Evolutionary conservation across 2,888 invertebrate species (phyloP), one percentile per base, ranked within the genome.

Genomic region (Petrolisthes cinctipes): DNA sequence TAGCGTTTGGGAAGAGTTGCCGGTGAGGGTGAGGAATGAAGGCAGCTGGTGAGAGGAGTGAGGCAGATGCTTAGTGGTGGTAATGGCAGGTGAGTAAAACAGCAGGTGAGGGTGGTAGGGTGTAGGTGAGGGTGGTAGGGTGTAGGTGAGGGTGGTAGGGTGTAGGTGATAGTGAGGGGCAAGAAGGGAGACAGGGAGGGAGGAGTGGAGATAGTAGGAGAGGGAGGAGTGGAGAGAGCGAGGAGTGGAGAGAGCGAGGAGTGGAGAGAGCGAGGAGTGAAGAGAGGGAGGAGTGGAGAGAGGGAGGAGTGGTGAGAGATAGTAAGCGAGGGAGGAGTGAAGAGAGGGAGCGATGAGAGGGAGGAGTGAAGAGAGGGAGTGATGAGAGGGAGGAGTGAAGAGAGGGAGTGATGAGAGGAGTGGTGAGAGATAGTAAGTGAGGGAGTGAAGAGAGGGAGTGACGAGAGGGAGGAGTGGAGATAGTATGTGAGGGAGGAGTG

Each of bases 341-440:
- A 66, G 66, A 66, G 66, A 66, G 66, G 17, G 66, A 66, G 66
- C 2, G 17, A 17, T 1, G 66, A 66, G 66, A 75, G 37, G 51
- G 23, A 75, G 23, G 51, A 53, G 14, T 7, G 51, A 37, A 76
- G 75, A 76, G 37, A 76, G 37, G 17, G 14, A 14, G 14, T 7
- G 14, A 53, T 17, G 75, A 76, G 37, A 76, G 75, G 53, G 75
- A 76, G 75, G 53, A 53, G 53, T 37, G 53, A 37, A 76, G 66
- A 66, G 1, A 66, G 2, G 1, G 3, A 66, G 66, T 14, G 66
- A 66, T 7, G 17, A 3, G 17, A 17, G 20, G 75, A 75, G 75
- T n/a, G 75, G 23, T 2, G 75, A 76, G 75, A 76, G 75, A 76
- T 23, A 76, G 75, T 17, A 37, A 76, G 75, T 17, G 37, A 76